Base-by-base conservation (phyloP, 2,113 vertebrate genomes). In the Strix uralensis region DNA sequence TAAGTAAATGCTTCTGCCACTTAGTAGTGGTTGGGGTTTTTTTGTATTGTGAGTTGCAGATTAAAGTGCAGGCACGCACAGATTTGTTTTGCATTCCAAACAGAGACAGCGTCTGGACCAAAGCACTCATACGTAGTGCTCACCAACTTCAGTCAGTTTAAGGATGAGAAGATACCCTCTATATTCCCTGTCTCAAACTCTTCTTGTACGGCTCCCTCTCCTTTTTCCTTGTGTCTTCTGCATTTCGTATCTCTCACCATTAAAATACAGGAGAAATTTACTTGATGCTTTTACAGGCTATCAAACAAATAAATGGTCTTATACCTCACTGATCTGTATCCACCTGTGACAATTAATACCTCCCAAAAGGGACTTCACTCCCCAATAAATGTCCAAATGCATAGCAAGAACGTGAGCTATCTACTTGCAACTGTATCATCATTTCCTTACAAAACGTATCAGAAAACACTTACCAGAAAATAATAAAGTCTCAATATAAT, bases 1-100 rank as follows among this genome's bases (percentile, higher is more conserved):
- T 93, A 92, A 94, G 92, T 71, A 94, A 97, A 97, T 73, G 54
- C 47, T 94, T 89, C 84, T 94, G 74, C 42, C 78, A 61, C 84
- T 92, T 94, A 71, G 51, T 26, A 87, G 61, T 29, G 62, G 49
- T 30, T 15, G 15, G 44, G 7, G 6, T 46, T 46, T 62, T 75
- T 83, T 22, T 30, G 15, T 44, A 57, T 52, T 62, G 36, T 73
- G 67, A 79, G 34, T 23, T 85, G 70, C 71, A 90, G 54, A 80
- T 82, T 75, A 82, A 81, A 94, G n/a, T 21, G 30, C 47, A 72
- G 69, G 29, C 81, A 73, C 0, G 8, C 30, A 91, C 9, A 49
- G 26, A 12, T 51, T 74, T 79, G 17, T 59, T 92, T 82, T 73
- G 70, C 74, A 73, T 84, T 89, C 25, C 40, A 66, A 78, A 78